Evolutionary conservation across 2,797 vertebrate genomes (phyloP).

Genomic region (Notoglanidium macrostoma): DNA sequence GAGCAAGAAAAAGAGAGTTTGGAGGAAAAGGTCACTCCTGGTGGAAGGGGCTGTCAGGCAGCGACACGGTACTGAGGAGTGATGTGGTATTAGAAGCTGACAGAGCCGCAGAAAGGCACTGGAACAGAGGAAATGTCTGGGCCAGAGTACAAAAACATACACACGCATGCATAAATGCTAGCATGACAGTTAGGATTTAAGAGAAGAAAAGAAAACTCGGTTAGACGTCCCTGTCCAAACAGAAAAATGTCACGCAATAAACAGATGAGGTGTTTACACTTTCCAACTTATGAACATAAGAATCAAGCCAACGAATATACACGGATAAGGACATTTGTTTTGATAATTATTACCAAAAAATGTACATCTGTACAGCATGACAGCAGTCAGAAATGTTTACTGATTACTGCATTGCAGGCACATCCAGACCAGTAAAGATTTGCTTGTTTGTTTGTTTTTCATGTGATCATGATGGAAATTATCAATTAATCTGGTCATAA

Average conservation of each 20-base stretch:
- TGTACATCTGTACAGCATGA: not conserved
- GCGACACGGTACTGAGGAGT: constrained; percentile 42
- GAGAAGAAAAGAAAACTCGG: constrained; percentile 6
- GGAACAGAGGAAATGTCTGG: constrained; percentile 52
- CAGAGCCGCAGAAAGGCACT: constrained; percentile 46
- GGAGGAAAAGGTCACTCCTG: constrained; percentile 58
- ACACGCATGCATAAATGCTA: constrained; percentile 27
- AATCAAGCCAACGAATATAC: not conserved
- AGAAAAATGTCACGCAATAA: constrained; percentile 26
- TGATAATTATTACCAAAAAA: not conserved
- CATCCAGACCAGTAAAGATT: not conserved
- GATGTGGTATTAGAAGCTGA: constrained; percentile 55
- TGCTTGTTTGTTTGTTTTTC: not conserved
- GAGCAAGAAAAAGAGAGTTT: constrained; percentile 2
- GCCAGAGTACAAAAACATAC: constrained; percentile 32
- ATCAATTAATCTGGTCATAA: not conserved
- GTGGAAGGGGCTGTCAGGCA: constrained; percentile 53
- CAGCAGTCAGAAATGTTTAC: not conserved
- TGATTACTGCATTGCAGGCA: not conserved
- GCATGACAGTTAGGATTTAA: not conserved
- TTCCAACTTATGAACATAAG: not conserved
- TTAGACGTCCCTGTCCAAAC: constrained; percentile 14
- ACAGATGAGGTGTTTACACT: not conserved
- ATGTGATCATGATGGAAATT: not conserved
- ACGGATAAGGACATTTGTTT: not conserved